A percentile compares a stretch with the other conserved stretches of the same genome.
These are phyloP conservation scores for Ectropis grisescens DNA, from an alignment of 1,140 invertebrate species.

Conservation along the genomic window DNA sequence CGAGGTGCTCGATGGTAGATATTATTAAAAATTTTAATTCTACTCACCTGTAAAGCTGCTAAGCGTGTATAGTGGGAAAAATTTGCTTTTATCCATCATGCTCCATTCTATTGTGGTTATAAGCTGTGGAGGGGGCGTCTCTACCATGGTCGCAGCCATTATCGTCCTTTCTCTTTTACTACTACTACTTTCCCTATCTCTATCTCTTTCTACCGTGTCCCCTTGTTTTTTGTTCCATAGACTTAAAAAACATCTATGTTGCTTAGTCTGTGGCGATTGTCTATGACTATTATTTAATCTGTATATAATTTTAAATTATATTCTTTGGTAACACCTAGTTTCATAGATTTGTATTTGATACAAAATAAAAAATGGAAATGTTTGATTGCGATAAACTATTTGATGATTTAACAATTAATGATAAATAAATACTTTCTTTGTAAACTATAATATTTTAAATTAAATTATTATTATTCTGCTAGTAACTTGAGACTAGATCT, in stretches of 20 bases:
- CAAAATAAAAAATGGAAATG: slow-evolving; percentile 12
- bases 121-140: slow-evolving; percentile 72
- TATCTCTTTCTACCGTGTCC: too few relatives aligned
- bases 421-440: slow-evolving; percentile 14
- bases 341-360: slow-evolving; percentile 13
- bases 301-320: slow-evolving; percentile 5
- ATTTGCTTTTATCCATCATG: slow-evolving; percentile 98
- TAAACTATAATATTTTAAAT: background rate
- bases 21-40: too few relatives aligned
- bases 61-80: slow-evolving; percentile 92
- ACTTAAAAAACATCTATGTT: slow-evolving; percentile 32
- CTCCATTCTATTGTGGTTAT: slow-evolving; percentile 97
- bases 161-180: slow-evolving; percentile 7
- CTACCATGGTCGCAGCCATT: slow-evolving; percentile 63
- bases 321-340: slow-evolving; percentile 27
- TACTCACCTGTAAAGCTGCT: slow-evolving; percentile 70
- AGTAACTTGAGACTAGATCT: slow-evolving; percentile 10
- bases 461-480: background rate
- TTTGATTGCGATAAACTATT: slow-evolving; percentile 9
- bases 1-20: too few relatives aligned
- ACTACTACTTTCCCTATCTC: slow-evolving; percentile 5
- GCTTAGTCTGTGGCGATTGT: too few relatives aligned
- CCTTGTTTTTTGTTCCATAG: slow-evolving; percentile 25
- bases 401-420: slow-evolving; percentile 11
- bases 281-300: slow-evolving; percentile 6